Evolutionary conservation across 2,888 invertebrate species (phyloP).

Genomic region (Tenthredo amoena): DNA sequence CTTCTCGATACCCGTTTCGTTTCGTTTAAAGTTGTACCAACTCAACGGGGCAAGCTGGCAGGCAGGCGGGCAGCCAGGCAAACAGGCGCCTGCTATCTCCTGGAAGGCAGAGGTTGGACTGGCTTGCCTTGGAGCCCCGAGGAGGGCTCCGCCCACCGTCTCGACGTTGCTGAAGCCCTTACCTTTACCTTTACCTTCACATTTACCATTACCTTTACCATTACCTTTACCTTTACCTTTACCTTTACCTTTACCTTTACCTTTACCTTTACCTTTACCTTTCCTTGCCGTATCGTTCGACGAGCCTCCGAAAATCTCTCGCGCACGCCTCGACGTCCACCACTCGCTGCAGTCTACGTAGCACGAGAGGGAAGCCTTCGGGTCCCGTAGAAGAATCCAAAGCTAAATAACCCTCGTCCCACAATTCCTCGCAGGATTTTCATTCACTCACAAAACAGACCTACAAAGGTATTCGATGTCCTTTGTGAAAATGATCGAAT

Average conservation of each 20-base stretch:
- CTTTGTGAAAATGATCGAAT: constrained; percentile 48
- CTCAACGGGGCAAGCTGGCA: constrained; percentile 35
- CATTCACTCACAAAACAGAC: constrained; percentile 40
- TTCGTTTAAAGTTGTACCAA: constrained; percentile 41
- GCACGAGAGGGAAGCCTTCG: background rate
- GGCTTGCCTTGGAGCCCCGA: constrained; percentile 78
- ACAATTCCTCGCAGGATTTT: constrained; percentile 44
- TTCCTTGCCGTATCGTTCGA: constrained; percentile 17
- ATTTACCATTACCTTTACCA: constrained; percentile 4
- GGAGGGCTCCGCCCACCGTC: constrained; percentile 77
- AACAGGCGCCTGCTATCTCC: constrained; percentile 68
- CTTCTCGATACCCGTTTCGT: constrained; percentile 27
- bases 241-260: constrained; percentile 56
- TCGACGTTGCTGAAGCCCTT: constrained; percentile 74
- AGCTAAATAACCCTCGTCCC: constrained; percentile 50
- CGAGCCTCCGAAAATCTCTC: constrained; percentile 29
- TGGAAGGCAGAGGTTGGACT: constrained; percentile 76
- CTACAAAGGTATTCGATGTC: constrained; percentile 52
- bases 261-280: background rate
- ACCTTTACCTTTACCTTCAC: constrained; percentile 46
- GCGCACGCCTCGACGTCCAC: constrained; percentile 57
- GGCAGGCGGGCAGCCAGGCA: constrained; percentile 47
- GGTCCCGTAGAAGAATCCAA: background rate
- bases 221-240: background rate
- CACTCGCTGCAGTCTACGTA: constrained; percentile 42